Conservation (phyloP, 2,888 invertebrate species). For the Crematogaster levior region DNA sequence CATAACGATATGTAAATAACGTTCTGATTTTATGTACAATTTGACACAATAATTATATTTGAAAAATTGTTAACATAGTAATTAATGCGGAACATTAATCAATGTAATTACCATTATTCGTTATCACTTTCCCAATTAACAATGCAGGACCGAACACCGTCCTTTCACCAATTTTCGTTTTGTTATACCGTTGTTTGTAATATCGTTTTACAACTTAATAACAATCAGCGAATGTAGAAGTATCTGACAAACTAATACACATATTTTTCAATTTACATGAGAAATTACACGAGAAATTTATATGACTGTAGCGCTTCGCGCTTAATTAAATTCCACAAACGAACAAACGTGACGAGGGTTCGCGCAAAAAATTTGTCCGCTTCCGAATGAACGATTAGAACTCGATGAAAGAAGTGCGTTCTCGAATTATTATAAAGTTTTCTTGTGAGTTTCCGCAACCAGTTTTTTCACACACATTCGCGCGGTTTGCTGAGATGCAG, state of each 20-base stretch:
- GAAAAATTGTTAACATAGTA: constrained; percentile 48
- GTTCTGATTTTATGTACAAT: not conserved
- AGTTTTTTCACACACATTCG: not conserved
- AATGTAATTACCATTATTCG: constrained; percentile 2
- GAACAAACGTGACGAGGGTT: not conserved
- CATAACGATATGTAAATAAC: not conserved
- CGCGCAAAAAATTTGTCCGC: constrained; percentile 23
- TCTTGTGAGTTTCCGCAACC: not conserved
- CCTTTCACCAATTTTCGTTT: not conserved
- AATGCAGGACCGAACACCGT: not conserved
- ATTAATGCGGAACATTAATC: constrained; percentile 53
- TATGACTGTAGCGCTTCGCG: constrained; percentile 41
- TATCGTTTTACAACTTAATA: constrained; percentile 30
- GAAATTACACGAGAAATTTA: constrained; percentile 16
- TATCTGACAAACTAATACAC: constrained; percentile 3
- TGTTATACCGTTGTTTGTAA: not conserved
- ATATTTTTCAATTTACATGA: constrained; percentile 43
- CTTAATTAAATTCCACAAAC: constrained; percentile 67
- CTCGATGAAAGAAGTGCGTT: not conserved
- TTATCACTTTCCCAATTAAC: constrained; percentile 8
- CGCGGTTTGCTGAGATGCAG: not conserved
- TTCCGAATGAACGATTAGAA: constrained; percentile 33
- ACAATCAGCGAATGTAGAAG: constrained; percentile 7
- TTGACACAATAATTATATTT: not conserved
- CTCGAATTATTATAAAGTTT: constrained; percentile 14